Percentiles rank a stretch among this genome's conserved stretches.
These are phyloP conservation scores for Metalampra italica DNA, from an alignment of 2,888 invertebrate genomes.

Conservation along the genomic window DNA sequence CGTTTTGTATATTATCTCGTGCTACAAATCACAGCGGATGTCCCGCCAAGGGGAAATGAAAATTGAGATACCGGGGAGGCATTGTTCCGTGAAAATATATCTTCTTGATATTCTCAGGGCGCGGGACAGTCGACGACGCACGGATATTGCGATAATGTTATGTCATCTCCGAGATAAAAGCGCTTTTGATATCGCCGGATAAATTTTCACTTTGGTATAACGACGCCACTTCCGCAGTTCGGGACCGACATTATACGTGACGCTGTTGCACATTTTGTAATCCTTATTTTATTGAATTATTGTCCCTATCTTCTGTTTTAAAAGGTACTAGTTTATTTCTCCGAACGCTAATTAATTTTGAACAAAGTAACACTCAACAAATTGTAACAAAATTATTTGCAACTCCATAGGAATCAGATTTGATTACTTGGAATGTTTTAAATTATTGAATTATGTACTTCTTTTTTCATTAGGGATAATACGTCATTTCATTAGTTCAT, in stretches of 20 bases:
- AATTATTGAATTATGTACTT: no score
- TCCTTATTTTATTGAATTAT: not conserved
- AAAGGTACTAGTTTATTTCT: no score
- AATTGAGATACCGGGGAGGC: conserved; percentile 75
- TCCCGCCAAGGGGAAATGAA: conserved; percentile 72
- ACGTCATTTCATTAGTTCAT: no score
- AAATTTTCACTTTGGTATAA: conserved; percentile 55
- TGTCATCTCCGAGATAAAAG: conserved; percentile 65
- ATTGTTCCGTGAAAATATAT: conserved; percentile 77
- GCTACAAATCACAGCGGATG: conserved; percentile 77
- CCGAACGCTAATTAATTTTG: no score
- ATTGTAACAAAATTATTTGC: no score
- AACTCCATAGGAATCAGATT: no score
- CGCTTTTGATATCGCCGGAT: conserved; percentile 59
- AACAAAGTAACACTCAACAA: no score
- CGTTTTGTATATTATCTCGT: conserved; percentile 75
- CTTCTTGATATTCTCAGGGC: conserved; percentile 71
- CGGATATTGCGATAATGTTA: conserved; percentile 72
- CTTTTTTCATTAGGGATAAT: no score
- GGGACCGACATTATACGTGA: not conserved
- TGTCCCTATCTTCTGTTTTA: not conserved
- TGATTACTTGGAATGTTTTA: no score
- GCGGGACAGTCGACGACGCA: conserved; percentile 63
- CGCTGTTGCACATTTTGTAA: not conserved
- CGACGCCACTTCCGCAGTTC: conserved; percentile 18